phyloP scores from a whole-genome alignment of 1,140 invertebrate genomes.

The Phthorimaea operculella region DNA sequence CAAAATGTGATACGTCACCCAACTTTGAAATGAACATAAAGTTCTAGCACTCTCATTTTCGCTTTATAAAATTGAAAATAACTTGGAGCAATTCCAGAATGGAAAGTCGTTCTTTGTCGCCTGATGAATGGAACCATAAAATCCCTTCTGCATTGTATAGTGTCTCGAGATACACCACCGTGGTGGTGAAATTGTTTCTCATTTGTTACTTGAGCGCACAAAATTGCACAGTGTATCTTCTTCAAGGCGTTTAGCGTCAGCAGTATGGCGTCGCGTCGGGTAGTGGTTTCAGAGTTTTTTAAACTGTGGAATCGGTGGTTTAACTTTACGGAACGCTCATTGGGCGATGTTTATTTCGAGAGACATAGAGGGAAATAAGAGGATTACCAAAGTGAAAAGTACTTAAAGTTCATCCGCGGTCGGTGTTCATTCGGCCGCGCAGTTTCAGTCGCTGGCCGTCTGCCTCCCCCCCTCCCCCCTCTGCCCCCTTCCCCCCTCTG shows the following conservation, averaged over 20 bases:
- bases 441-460: background rate
- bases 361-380: conserved; percentile 2
- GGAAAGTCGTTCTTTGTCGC: background rate
- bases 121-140: conserved; percentile 1
- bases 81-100: background rate
- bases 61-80: background rate
- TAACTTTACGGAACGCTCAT: background rate
- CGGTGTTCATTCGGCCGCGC: background rate
- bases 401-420: conserved; percentile 5
- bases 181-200: background rate
- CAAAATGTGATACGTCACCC: background rate
- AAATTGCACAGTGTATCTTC: background rate
- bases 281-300: background rate
- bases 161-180: background rate
- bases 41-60: background rate
- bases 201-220: background rate
- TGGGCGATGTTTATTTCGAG: conserved; percentile 1
- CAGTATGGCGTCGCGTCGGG: background rate
- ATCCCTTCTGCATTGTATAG: background rate
- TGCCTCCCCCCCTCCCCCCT: no score
- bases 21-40: background rate
- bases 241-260: background rate
- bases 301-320: background rate
- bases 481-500: no score
- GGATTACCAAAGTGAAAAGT: conserved; percentile 5